These are phyloP conservation scores for Fundulus diaphanus DNA, from an alignment of 2,797 vertebrate species.

Conservation along the genomic window DNA sequence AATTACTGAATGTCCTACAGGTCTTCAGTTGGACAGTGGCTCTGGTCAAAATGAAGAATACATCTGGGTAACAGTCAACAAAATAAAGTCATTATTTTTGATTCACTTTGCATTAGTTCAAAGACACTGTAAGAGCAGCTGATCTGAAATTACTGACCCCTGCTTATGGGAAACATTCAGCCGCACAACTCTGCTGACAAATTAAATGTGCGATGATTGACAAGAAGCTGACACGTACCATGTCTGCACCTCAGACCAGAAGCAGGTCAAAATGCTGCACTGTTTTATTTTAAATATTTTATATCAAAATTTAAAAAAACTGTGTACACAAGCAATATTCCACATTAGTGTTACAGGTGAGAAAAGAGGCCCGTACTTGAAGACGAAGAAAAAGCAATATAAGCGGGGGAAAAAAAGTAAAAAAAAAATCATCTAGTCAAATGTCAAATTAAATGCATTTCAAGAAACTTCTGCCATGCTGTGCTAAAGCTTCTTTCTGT, in stretches of 20 bases:
- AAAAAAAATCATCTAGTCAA: constrained; percentile 50
- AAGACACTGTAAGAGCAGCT: neutral
- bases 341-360: neutral
- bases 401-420: constrained; percentile 8
- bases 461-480: constrained; percentile 7
- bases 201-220: neutral
- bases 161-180: constrained; percentile 4
- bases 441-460: constrained; percentile 13
- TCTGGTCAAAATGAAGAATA: neutral
- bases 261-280: constrained; percentile 27
- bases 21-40: constrained; percentile 18
- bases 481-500: constrained; percentile 26
- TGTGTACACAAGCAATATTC: neutral
- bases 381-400: constrained; percentile 13
- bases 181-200: neutral
- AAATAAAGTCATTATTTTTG: neutral
- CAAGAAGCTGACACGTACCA: neutral
- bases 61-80: constrained; percentile 6
- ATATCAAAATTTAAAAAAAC: constrained; percentile 14
- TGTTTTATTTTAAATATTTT: constrained; percentile 10
- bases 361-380: constrained; percentile 17
- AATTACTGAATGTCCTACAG: constrained; percentile 17
- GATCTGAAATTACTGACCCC: neutral
- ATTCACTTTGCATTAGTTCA: neutral
- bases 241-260: constrained; percentile 2